A percentile compares a stretch with the other conserved stretches of the same genome.
phyloP scores from a whole-genome alignment of 2,888 invertebrate species.

The Tenthredo amoena region DNA sequence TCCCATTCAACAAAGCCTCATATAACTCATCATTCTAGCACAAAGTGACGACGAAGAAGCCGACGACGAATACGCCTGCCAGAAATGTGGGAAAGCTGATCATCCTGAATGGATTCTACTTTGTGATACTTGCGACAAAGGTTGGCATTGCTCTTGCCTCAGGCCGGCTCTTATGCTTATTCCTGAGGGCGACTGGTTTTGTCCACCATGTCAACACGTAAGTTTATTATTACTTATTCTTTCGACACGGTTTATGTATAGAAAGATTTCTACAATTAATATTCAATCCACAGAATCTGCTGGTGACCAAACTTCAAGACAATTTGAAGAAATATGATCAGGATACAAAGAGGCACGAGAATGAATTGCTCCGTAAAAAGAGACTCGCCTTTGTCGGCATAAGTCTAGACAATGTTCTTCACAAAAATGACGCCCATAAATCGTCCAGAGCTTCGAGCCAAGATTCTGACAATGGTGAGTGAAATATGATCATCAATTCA shows the following conservation, averaged over 20 bases:
- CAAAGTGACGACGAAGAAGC: slow-evolving; percentile 74
- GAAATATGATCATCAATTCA: background rate
- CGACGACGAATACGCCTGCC: slow-evolving; percentile 89
- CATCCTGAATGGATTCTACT: slow-evolving; percentile 98
- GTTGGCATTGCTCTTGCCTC: slow-evolving; percentile 98
- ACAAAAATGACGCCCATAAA: slow-evolving; percentile 63
- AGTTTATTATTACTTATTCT: slow-evolving; percentile 74
- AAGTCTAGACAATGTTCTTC: slow-evolving; percentile 86
- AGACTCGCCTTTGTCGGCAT: slow-evolving; percentile 88
- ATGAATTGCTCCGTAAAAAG: slow-evolving; percentile 85
- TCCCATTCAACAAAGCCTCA: slow-evolving; percentile 3
- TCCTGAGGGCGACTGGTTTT: slow-evolving; percentile 99
- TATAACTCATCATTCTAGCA: slow-evolving; percentile 56
- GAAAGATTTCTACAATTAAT: slow-evolving; percentile 49
- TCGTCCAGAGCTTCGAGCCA: slow-evolving; percentile 65
- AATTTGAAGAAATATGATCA: slow-evolving; percentile 89
- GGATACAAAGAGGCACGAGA: slow-evolving; percentile 83
- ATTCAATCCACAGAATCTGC: slow-evolving; percentile 78
- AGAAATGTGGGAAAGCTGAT: slow-evolving; percentile 93
- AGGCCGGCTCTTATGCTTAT: slow-evolving; percentile 95
- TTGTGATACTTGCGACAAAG: slow-evolving; percentile 96
- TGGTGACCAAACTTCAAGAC: slow-evolving; percentile 87
- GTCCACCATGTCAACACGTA: slow-evolving; percentile 98
- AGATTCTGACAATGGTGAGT: slow-evolving; percentile 59
- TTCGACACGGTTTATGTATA: background rate